A percentile compares a stretch with the other conserved stretches of the same genome.
These are phyloP conservation scores for Echeneis naucrates DNA, from an alignment of 2,797 vertebrate genomes.

Conservation along the genomic window DNA sequence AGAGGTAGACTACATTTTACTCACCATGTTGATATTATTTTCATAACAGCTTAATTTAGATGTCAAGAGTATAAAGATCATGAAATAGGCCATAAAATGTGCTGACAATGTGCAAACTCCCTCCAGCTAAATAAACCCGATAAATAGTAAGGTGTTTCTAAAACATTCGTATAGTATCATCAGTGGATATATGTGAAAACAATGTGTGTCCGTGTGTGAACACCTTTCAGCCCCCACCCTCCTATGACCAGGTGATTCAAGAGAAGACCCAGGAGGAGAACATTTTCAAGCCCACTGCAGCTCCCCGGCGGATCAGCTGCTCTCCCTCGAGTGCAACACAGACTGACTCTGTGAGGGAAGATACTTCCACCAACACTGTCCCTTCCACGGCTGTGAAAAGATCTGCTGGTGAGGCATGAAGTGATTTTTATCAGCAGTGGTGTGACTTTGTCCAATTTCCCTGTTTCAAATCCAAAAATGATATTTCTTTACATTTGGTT, in stretches of 20 bases:
- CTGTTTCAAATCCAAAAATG: background rate
- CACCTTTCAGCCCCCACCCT: conserved; percentile 88
- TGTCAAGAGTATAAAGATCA: too few relatives aligned
- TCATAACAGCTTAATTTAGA: too few relatives aligned
- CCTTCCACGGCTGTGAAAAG: conserved; percentile 70
- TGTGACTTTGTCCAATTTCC: background rate
- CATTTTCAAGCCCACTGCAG: conserved; percentile 83
- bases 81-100: too few relatives aligned
- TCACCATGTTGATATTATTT: too few relatives aligned
- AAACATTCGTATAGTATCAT: background rate
- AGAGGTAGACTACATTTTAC: conserved; percentile 80
- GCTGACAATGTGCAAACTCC: background rate
- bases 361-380: conserved; percentile 71
- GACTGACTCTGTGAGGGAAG: conserved; percentile 85
- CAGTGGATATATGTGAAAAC: background rate
- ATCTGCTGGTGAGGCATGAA: conserved; percentile 73
- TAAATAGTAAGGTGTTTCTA: too few relatives aligned
- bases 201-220: conserved; percentile 41
- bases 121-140: too few relatives aligned
- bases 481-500: conserved; percentile 48
- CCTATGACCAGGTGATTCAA: conserved; percentile 96
- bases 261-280: conserved; percentile 91
- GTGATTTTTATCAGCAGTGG: fast-evolving
- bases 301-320: conserved; percentile 79
- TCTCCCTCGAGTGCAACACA: conserved; percentile 90